Evolutionary conservation across 92 coral and sea anemone genomes (phyloP).

Genomic region (Epizoanthus stellaris): DNA sequence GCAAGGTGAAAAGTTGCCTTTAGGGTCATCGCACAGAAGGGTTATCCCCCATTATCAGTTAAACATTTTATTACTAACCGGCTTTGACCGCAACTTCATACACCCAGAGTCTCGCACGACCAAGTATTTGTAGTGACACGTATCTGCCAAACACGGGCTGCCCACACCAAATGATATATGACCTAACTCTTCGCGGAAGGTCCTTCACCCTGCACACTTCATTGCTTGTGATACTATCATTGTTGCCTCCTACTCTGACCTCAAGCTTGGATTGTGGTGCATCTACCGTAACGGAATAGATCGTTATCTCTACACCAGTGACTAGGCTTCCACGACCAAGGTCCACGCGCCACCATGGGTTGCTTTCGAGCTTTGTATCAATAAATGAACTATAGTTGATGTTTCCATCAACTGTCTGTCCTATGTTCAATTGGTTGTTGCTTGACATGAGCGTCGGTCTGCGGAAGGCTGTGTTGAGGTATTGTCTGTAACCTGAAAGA

Average conservation of each 20-base stretch:
- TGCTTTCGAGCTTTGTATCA: not conserved
- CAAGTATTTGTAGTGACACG: not conserved
- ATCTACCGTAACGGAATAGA: not conserved
- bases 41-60: too few species aligned
- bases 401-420: not conserved
- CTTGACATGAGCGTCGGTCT: slow-evolving; percentile 12
- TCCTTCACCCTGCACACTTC: not conserved
- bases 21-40: too few species aligned
- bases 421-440: not conserved
- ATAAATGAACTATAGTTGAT: not conserved
- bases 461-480: slow-evolving; percentile 9
- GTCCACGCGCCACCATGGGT: slow-evolving; percentile 6
- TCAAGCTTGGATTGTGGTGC: not conserved
- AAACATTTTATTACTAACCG: too few species aligned
- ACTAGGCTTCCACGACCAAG: slow-evolving; percentile 27
- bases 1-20: too few species aligned
- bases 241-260: not conserved
- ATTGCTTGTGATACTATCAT: not conserved
- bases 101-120: not conserved
- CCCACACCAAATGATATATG: not conserved
- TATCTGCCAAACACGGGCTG: slow-evolving; percentile 10
- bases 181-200: too few species aligned
- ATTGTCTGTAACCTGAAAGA: not conserved
- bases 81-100: too few species aligned
- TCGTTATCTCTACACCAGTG: not conserved